A percentile compares a stretch with the other conserved stretches of the same genome.
phyloP scores from a whole-genome alignment of 2,113 vertebrate genomes.

The Sorex fumeus region DNA sequence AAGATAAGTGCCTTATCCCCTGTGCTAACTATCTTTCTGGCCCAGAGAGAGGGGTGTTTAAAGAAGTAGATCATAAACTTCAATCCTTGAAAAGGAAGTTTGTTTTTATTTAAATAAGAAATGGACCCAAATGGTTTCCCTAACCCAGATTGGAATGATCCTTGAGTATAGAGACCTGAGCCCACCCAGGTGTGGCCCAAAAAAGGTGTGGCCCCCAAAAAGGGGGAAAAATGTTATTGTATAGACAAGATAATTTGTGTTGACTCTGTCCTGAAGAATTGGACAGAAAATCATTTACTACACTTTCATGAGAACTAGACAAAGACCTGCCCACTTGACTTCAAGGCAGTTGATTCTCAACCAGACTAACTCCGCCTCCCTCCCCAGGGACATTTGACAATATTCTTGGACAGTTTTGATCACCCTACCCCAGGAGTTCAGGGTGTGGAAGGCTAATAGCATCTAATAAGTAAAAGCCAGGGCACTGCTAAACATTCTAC shows the following conservation, averaged over 20 bases:
- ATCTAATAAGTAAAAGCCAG: not conserved
- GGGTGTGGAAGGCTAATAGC: not conserved
- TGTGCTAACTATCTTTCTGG: not conserved
- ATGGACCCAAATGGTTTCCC: too few species aligned
- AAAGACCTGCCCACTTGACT: not conserved
- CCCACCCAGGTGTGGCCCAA: too few species aligned
- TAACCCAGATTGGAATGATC: too few species aligned
- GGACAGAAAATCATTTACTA: not conserved
- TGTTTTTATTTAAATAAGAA: not conserved
- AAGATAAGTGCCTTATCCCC: too few species aligned
- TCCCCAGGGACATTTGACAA: not conserved
- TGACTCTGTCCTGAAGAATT: not conserved
- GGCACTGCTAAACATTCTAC: not conserved
- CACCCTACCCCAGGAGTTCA: not conserved
- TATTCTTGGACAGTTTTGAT: not conserved
- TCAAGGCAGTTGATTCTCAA: not conserved
- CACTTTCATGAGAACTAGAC: not conserved
- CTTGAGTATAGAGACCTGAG: too few species aligned
- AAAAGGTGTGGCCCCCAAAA: too few species aligned
- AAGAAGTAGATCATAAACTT: not conserved
- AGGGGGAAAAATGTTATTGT: not conserved
- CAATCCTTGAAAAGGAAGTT: not conserved
- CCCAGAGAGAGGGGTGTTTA: not conserved
- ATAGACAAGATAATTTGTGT: not conserved
- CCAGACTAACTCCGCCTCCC: fast-evolving